Percentiles rank a stretch among this genome's conserved stretches.
These are phyloP conservation scores for Hoplostethus mediterraneus DNA, from an alignment of 2,797 vertebrate genomes.

Conservation along the genomic window DNA sequence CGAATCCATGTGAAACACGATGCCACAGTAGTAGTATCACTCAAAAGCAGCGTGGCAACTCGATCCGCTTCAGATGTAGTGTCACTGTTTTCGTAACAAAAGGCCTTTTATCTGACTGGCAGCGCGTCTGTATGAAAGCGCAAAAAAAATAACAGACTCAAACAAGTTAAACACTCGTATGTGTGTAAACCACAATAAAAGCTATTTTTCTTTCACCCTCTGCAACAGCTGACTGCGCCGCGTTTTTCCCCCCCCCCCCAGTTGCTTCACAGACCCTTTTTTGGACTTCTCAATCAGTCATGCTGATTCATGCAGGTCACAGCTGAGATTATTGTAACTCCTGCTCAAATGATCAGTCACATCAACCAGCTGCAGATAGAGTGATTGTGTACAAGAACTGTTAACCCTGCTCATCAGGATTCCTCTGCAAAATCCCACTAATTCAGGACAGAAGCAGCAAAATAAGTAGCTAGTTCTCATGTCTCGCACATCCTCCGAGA, in stretches of 20 bases:
- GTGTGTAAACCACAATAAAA: conserved; percentile 25
- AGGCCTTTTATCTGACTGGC: conserved; percentile 50
- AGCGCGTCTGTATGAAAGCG: conserved; percentile 53
- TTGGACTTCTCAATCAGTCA: conserved; percentile 26
- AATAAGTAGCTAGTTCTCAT: conserved; percentile 57
- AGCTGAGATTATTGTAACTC: conserved; percentile 53
- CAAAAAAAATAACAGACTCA: conserved; percentile 35
- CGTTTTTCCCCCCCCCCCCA: neutral
- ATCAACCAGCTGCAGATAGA: conserved; percentile 54
- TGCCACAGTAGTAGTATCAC: conserved; percentile 61
- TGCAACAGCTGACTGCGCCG: neutral
- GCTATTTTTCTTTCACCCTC: conserved; percentile 5
- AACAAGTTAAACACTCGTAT: conserved; percentile 26
- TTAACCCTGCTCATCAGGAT: conserved; percentile 53
- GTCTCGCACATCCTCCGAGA: conserved; percentile 41
- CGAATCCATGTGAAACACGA: conserved; percentile 68
- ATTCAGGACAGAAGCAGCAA: conserved; percentile 35
- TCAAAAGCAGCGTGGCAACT: conserved; percentile 54
- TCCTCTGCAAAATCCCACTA: conserved; percentile 32
- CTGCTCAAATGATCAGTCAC: conserved; percentile 51
- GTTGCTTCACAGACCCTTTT: conserved; percentile 32
- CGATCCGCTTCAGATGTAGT: conserved; percentile 53
- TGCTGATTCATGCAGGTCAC: conserved; percentile 50
- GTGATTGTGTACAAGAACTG: conserved; percentile 46
- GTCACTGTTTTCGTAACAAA: conserved; percentile 51